Evolutionary conservation across 2,797 vertebrate genomes (phyloP).

Genomic region (Agapornis canus): DNA sequence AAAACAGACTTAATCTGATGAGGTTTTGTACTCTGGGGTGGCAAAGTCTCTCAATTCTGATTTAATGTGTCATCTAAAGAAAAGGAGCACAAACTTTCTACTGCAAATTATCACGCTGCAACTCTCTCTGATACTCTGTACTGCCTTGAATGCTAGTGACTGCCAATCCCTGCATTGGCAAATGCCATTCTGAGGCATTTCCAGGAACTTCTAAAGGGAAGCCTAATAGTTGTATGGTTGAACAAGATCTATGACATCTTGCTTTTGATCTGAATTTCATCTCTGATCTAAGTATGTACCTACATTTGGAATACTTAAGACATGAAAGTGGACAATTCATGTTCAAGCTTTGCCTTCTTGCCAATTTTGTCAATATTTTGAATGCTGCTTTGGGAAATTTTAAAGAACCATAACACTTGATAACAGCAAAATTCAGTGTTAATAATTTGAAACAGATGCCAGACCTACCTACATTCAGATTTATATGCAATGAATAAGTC

Average conservation of each 20-base stretch:
- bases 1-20: neutral
- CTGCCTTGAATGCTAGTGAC: neutral
- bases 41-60: neutral
- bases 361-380: neutral
- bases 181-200: neutral
- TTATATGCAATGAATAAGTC: neutral
- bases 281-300: fast-evolving
- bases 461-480: neutral
- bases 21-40: neutral
- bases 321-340: neutral
- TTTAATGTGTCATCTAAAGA: neutral
- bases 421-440: neutral
- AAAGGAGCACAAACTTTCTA: neutral
- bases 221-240: neutral
- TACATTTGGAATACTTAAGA: neutral
- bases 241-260: neutral
- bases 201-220: neutral
- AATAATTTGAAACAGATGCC: neutral
- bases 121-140: neutral
- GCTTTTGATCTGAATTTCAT: neutral
- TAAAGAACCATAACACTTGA: neutral
- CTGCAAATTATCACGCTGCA: neutral
- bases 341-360: neutral
- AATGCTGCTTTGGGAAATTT: neutral
- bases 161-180: neutral